Conservation (phyloP, 1,140 invertebrate species). For the Aphis gossypii region DNA sequence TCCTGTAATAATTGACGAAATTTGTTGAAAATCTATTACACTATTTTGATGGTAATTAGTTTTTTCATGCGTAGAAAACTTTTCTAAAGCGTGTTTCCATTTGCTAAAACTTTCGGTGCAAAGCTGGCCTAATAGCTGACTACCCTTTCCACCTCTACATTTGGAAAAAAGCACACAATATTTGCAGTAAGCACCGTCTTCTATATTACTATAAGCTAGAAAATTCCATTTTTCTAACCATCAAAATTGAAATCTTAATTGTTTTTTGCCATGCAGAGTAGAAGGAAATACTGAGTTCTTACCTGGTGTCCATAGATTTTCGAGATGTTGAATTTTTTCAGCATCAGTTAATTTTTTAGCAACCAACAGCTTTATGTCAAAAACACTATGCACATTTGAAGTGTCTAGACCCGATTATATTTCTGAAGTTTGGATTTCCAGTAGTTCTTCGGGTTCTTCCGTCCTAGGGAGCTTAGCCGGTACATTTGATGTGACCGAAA, state of each 20-base stretch:
- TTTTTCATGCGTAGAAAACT: neutral
- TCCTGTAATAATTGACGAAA: constrained; percentile 1
- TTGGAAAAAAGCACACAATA: constrained; percentile 44
- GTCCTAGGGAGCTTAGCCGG: neutral
- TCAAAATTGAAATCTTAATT: constrained; percentile 42
- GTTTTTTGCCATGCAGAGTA: constrained; percentile 26
- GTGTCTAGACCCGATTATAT: too few species aligned
- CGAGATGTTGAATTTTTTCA: too few species aligned
- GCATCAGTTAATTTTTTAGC: too few species aligned
- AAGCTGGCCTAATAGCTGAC: constrained; percentile 19
- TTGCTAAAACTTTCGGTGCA: constrained; percentile 33
- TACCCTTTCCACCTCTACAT: constrained; percentile 35
- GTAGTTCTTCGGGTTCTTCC: neutral
- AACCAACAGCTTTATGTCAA: too few species aligned
- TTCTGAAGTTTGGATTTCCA: too few species aligned
- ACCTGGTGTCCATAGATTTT: too few species aligned
- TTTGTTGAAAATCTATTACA: constrained; percentile 22
- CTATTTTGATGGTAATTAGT: constrained; percentile 37
- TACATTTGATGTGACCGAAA: constrained; percentile 15
- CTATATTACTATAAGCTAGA: constrained; percentile 21
- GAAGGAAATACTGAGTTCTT: too few species aligned
- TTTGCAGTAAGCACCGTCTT: constrained; percentile 41
- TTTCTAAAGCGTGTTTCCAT: constrained; percentile 40
- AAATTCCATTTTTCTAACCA: constrained; percentile 36
- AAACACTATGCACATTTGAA: too few species aligned